Evolutionary conservation across 2,113 vertebrate genomes (phyloP).

Genomic region (Halcyon senegalensis): DNA sequence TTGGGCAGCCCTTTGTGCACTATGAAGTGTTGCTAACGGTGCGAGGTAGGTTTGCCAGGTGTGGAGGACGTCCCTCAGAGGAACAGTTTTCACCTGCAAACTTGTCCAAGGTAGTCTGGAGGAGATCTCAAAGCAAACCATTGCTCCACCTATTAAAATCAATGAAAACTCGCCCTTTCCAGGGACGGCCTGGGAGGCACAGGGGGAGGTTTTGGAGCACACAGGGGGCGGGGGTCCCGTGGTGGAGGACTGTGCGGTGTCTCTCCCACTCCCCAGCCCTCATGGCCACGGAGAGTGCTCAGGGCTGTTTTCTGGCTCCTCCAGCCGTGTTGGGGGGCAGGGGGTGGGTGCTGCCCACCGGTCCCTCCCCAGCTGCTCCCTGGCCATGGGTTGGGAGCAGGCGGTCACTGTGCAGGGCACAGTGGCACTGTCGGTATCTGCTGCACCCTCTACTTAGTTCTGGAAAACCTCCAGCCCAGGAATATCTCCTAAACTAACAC

Average conservation of each 20-base stretch:
- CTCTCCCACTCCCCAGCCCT: background rate
- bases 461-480: background rate
- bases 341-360: background rate
- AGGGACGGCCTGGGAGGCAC: background rate
- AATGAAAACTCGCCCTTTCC: rapidly evolving
- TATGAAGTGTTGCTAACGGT: rapidly evolving
- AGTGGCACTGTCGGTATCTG: rapidly evolving
- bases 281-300: rapidly evolving
- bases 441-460: background rate
- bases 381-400: background rate
- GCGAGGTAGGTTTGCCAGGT: background rate
- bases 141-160: background rate
- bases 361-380: background rate
- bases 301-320: too few relatives aligned
- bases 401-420: rapidly evolving
- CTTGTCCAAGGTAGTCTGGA: rapidly evolving
- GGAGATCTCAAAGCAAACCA: too few relatives aligned
- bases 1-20: background rate
- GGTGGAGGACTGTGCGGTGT: rapidly evolving
- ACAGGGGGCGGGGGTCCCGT: background rate
- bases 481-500: background rate
- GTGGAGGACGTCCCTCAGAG: background rate
- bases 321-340: background rate
- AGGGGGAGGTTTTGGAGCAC: background rate
- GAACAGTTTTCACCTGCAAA: background rate